Percentiles rank a stretch among this genome's conserved stretches.
Evolutionary conservation across 2,113 vertebrate species (phyloP).

Genomic region (Mirza zaza): DNA sequence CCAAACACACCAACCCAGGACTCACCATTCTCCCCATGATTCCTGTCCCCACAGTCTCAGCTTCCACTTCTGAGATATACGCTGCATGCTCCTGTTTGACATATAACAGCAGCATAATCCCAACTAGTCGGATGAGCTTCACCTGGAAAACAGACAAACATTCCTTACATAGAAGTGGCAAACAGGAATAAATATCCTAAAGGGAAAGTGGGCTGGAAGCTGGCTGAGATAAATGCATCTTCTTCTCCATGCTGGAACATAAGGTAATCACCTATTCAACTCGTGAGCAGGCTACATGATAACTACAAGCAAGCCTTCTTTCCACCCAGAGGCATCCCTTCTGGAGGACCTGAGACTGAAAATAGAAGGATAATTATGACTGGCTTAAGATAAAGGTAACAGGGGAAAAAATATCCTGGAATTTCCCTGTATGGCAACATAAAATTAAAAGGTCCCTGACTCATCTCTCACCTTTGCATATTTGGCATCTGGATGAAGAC

Average conservation of each 20-base stretch:
- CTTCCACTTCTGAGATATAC: constrained; percentile 92
- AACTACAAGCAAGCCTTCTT: not conserved
- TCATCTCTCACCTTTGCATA: constrained; percentile 93
- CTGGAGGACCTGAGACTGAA: not conserved
- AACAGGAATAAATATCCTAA: not conserved
- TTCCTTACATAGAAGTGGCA: not conserved
- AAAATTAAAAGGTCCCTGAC: not conserved
- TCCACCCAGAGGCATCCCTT: not conserved
- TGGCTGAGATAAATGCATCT: not conserved
- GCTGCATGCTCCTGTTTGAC: constrained; percentile 92
- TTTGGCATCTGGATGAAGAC: constrained; percentile 93
- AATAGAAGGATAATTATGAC: not conserved
- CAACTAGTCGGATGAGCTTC: constrained; percentile 93
- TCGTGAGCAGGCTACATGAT: not conserved
- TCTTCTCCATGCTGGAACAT: not conserved
- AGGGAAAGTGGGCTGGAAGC: not conserved
- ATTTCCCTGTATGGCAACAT: not conserved
- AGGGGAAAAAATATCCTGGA: not conserved
- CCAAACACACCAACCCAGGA: not conserved
- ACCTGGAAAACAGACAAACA: constrained; percentile 85
- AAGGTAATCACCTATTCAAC: not conserved
- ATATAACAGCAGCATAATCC: constrained; percentile 96
- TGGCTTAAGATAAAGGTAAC: not conserved
- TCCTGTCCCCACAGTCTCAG: constrained; percentile 95
- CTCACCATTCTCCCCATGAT: constrained; percentile 99